These are phyloP conservation scores for rabbit (Oryctolagus cuniculus) DNA, from an alignment of 2,113 vertebrate genomes.

Conservation along the genomic window DNA sequence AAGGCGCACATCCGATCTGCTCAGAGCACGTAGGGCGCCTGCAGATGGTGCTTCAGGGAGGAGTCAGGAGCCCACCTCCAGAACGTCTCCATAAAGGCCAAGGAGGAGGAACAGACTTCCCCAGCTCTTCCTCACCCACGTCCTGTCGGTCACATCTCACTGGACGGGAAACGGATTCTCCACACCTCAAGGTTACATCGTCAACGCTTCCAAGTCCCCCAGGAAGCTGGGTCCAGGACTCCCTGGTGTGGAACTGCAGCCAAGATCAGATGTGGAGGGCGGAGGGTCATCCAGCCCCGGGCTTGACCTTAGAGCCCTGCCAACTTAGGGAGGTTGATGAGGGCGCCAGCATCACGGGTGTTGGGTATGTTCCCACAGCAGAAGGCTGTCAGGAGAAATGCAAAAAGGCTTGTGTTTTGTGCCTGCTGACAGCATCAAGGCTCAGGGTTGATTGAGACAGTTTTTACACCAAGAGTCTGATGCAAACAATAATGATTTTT, in stretches of 20 bases:
- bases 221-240: accelerated
- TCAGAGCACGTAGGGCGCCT: background rate
- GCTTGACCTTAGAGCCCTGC: background rate
- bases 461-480: background rate
- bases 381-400: background rate
- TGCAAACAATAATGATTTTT: background rate
- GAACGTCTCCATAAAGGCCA: background rate
- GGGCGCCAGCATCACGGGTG: background rate
- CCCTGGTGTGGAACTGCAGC: background rate
- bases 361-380: background rate
- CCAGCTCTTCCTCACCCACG: background rate
- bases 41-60: background rate
- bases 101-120: background rate
- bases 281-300: background rate
- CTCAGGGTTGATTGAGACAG: background rate
- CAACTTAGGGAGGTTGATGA: background rate
- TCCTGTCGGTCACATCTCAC: background rate
- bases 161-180: background rate
- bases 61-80: background rate
- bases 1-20: background rate
- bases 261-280: background rate
- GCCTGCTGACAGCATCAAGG: background rate
- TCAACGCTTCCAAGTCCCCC: background rate
- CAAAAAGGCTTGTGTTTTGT: background rate
- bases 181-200: background rate